A percentile compares a stretch with the other conserved stretches of the same genome.
Conservation (phyloP, 2,888 invertebrate species). For the Rhagonycha fulva region DNA sequence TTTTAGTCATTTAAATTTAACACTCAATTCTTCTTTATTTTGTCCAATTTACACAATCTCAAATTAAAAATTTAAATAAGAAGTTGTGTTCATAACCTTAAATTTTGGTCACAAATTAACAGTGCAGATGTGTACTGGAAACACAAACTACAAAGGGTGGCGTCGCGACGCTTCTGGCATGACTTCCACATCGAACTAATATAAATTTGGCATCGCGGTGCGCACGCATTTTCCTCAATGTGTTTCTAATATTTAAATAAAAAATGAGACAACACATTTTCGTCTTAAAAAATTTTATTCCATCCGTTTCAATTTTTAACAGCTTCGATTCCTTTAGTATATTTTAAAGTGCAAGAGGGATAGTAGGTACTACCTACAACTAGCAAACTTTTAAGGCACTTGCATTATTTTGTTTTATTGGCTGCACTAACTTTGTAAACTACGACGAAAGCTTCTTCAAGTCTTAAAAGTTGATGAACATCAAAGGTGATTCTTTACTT, state of each 20-base stretch:
- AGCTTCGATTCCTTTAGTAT: not conserved
- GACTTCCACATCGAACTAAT: conserved; percentile 19
- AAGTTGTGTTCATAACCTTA: conserved; percentile 18
- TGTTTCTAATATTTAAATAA: not conserved
- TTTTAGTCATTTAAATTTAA: not conserved
- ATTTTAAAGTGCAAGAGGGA: not conserved
- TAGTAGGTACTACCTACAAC: not conserved
- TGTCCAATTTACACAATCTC: not conserved
- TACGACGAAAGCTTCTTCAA: not conserved
- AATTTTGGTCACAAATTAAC: conserved; percentile 12
- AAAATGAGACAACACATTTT: not conserved
- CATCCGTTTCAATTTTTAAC: not conserved
- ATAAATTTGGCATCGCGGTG: conserved; percentile 12
- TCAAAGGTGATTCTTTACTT: not conserved
- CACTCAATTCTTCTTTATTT: not conserved
- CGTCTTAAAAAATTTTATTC: not conserved
- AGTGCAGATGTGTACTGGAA: not conserved
- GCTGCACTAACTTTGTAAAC: not conserved
- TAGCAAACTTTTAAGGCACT: not conserved
- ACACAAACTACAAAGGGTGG: conserved; percentile 21
- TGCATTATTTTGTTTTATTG: not conserved
- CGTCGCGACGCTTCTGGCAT: conserved; percentile 25
- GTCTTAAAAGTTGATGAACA: not conserved
- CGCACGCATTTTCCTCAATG: conserved; percentile 13
- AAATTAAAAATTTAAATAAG: not conserved